Evolutionary conservation across 2,113 vertebrate species (phyloP).

Genomic region (Cryptotis parvus): DNA sequence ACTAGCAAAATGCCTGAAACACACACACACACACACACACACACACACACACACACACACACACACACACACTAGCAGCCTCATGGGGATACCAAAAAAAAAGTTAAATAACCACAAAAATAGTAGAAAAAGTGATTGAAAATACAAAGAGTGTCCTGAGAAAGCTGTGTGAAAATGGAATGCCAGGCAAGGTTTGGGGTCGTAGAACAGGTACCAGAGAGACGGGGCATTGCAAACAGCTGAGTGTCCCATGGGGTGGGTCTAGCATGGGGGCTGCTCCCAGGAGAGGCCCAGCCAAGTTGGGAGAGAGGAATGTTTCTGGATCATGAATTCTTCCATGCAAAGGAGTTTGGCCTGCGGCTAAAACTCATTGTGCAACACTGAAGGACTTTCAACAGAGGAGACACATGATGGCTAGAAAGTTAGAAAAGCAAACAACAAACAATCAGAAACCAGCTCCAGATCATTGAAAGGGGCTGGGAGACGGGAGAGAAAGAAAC

Average conservation of each 20-base stretch:
- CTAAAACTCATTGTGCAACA: not conserved
- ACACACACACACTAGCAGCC: not conserved
- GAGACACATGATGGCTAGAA: not conserved
- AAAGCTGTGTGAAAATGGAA: slow-evolving; percentile 39
- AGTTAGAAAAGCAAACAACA: not conserved
- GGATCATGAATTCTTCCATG: not conserved
- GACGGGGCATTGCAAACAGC: not conserved
- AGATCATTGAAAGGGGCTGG: not conserved
- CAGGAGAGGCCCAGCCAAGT: rapidly evolving
- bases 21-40: no score
- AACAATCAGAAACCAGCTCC: not conserved
- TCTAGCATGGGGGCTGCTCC: rapidly evolving
- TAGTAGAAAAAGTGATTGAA: slow-evolving; percentile 44
- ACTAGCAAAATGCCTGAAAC: no score
- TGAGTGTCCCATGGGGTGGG: not conserved
- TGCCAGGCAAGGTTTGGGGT: no score
- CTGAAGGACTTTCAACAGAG: not conserved
- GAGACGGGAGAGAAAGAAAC: not conserved
- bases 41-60: no score
- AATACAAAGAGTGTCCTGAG: slow-evolving; percentile 37
- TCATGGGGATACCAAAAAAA: slow-evolving; percentile 16
- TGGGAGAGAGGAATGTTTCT: no score
- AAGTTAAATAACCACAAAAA: slow-evolving; percentile 11
- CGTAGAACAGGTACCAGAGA: not conserved
- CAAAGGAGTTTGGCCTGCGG: not conserved